Conservation (phyloP, 2,113 vertebrate species). For the human (Homo sapiens) region DNA sequence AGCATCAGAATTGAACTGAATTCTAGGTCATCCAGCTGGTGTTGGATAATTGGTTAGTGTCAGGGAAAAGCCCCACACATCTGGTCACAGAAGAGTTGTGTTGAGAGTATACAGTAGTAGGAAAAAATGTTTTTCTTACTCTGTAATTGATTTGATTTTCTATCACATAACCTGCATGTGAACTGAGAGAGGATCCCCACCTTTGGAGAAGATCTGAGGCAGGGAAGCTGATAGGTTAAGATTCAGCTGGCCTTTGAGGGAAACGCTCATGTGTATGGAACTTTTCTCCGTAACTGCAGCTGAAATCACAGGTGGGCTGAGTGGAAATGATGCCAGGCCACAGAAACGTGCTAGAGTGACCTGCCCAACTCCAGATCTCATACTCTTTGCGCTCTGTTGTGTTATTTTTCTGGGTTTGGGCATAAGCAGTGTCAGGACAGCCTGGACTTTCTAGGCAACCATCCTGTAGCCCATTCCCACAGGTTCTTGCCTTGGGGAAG, state of each 20-base stretch:
- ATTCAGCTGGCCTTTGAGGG: neutral
- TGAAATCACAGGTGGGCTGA: neutral
- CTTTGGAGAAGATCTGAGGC: neutral
- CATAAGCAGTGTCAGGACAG: neutral
- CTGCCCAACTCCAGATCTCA: neutral
- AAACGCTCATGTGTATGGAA: neutral
- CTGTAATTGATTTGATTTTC: neutral
- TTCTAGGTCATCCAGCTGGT: neutral
- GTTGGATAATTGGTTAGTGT: neutral
- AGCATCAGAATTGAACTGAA: neutral
- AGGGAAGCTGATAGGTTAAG: neutral
- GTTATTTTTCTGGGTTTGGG: neutral
- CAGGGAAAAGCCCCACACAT: neutral
- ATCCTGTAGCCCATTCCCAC: neutral
- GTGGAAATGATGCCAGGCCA: neutral
- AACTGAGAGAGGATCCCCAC: neutral
- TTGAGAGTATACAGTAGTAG: neutral
- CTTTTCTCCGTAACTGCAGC: too few species aligned
- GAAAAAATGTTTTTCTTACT: neutral
- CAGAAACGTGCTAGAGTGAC: neutral
- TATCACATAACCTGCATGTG: neutral
- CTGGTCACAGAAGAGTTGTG: neutral
- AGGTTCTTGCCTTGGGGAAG: neutral
- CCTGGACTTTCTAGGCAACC: neutral
- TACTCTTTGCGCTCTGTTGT: neutral